phyloP scores from a whole-genome alignment of 2,888 invertebrate species.

The Chalcis sispes region DNA sequence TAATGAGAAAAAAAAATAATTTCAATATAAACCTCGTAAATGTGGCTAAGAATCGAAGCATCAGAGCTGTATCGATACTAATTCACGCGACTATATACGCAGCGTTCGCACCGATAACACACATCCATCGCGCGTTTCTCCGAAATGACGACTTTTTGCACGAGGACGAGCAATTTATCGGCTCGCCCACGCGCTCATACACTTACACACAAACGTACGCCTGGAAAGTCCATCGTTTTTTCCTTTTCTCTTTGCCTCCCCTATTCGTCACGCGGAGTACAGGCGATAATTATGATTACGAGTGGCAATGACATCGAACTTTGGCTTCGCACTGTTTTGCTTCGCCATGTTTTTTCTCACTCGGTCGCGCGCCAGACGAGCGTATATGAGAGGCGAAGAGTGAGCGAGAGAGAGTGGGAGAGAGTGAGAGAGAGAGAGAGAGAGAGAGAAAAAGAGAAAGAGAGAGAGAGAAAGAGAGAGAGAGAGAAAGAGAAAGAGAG shows the following conservation, averaged over 20 bases:
- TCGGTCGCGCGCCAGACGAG: not conserved
- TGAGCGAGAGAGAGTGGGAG: conserved; percentile 12
- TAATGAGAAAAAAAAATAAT: no score
- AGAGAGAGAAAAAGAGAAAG: conserved; percentile 4
- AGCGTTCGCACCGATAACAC: not conserved
- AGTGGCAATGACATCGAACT: conserved; percentile 56
- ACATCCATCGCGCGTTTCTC: conserved; percentile 14
- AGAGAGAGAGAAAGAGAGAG: conserved; percentile 1
- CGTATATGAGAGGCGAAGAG: conserved; percentile 7
- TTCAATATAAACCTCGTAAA: no score
- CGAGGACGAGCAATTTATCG: conserved; percentile 36
- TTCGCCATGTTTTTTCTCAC: no score
- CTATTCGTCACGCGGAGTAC: conserved; percentile 45
- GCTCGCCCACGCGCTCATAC: conserved; percentile 39
- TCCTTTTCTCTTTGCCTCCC: conserved; percentile 24
- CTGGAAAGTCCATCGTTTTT: conserved; percentile 39
- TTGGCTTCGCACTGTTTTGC: no score
- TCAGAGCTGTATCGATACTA: no score
- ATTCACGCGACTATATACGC: no score
- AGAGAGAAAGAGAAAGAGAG: not conserved
- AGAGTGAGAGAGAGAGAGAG: conserved; percentile 20
- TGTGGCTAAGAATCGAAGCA: no score
- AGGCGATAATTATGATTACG: conserved; percentile 55
- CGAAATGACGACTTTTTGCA: conserved; percentile 24
- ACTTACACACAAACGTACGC: conserved; percentile 28